These are phyloP conservation scores for Dendrocincla fuliginosa DNA, from an alignment of 2,797 vertebrate species.

Conservation along the genomic window DNA sequence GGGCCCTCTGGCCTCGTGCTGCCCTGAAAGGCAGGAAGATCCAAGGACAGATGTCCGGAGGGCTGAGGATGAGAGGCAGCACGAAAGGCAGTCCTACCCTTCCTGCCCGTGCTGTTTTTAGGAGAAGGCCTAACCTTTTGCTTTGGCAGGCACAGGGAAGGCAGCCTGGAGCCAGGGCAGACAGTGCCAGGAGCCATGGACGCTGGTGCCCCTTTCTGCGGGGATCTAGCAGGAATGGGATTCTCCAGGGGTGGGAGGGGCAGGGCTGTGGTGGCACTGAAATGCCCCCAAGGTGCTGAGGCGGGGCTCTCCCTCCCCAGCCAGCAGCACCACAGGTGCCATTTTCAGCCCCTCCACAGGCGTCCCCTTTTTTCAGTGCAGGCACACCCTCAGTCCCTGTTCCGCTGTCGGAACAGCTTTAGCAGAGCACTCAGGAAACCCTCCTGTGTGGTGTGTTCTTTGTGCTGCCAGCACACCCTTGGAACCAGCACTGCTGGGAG, in stretches of 20 bases:
- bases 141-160: not conserved
- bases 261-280: not conserved
- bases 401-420: not conserved
- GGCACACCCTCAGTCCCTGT: not conserved
- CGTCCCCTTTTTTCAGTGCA: not conserved
- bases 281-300: not conserved
- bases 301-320: not conserved
- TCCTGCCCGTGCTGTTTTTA: not conserved
- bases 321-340: rapidly evolving
- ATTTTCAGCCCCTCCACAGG: rapidly evolving
- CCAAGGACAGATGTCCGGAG: not conserved
- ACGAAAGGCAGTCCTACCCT: not conserved
- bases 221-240: rapidly evolving
- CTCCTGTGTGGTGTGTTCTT: not conserved
- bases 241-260: not conserved
- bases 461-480: rapidly evolving
- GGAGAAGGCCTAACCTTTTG: not conserved
- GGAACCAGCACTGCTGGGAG: rapidly evolving
- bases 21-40: rapidly evolving
- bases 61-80: not conserved
- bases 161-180: rapidly evolving
- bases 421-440: not conserved
- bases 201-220: rapidly evolving
- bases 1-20: not conserved
- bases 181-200: not conserved